Base-by-base conservation (phyloP, 2,113 vertebrate species). In the Platysteira castanea region DNA sequence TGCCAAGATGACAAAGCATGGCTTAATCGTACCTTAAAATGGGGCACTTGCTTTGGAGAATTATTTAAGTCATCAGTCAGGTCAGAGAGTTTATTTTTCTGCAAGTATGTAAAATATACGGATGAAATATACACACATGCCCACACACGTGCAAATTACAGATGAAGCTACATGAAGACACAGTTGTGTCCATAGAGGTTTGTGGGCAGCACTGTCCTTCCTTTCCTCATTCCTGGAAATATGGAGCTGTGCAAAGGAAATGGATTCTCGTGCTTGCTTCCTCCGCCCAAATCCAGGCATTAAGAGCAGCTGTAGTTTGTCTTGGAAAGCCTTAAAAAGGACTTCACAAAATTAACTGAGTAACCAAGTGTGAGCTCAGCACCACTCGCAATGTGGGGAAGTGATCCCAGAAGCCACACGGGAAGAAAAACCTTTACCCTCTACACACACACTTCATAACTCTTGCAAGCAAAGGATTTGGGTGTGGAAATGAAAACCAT, bases 1-100 rank as follows among this genome's bases (percentile, higher is more conserved):
- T 0, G 0, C 37, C 6, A 2, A 79, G 39, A 64, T 2, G 2
- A 42, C 31, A 47, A 63, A 67, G 13, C 59, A 26, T 1, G 1
- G 37, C 30, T 47, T 73, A 84, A 52, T 93, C 44, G 56, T 52
- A 50, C 30, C 37, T 89, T 59, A 67, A 87, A 95, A 87, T 63
- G 33, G 21, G 35, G 5, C 80, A 64, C 52, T 59, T 50, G 75
- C 63, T 49, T 7, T 2, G 5, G 33, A 57, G 39, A 84, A 53
- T 74, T 80, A 63, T 70, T 89, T 70, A 77, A 84, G 69, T 47
- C 0, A 0, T 68, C 76, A 50, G 28, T 65, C 31, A 50, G 84
- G n/a, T 69, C 83, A 92, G 75, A 49, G 20, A 46, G 22, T n/a
- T 49, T 49, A 5, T 92, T 93, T 88, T 86, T 80, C 56, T 90